These are phyloP conservation scores for Apamea epomidion DNA, from an alignment of 2,888 invertebrate genomes.

Conservation along the genomic window DNA sequence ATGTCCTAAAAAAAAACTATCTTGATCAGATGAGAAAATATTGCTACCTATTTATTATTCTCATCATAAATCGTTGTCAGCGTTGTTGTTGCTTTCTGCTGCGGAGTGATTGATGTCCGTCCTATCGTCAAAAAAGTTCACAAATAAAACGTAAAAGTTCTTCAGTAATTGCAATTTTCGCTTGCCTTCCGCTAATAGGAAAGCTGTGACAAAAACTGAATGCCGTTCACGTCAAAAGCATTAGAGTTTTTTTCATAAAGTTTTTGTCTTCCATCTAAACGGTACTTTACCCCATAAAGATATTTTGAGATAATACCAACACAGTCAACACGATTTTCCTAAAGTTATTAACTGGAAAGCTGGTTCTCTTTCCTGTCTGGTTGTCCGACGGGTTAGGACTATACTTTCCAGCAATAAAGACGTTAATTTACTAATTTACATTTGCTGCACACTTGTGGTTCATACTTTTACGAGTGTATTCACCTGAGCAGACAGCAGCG, in stretches of 20 bases:
- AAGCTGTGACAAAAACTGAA: slow-evolving; percentile 48
- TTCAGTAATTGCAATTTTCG: slow-evolving; percentile 8
- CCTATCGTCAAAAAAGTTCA: background rate
- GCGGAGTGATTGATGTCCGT: slow-evolving; percentile 11
- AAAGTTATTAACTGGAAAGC: slow-evolving; percentile 59
- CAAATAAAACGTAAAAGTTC: slow-evolving; percentile 33
- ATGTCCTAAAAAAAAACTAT: background rate
- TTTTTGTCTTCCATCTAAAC: slow-evolving; percentile 37
- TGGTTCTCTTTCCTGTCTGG: slow-evolving; percentile 56
- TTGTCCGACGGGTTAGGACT: slow-evolving; percentile 47
- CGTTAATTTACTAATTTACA: slow-evolving; percentile 50
- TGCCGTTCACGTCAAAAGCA: slow-evolving; percentile 33
- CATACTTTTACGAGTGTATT: slow-evolving; percentile 33
- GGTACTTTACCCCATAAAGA: slow-evolving; percentile 39
- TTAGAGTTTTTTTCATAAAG: slow-evolving; percentile 12
- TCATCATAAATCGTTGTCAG: background rate
- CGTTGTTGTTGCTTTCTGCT: slow-evolving; percentile 1
- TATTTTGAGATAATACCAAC: slow-evolving; percentile 45
- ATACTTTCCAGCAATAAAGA: slow-evolving; percentile 61
- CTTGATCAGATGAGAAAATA: slow-evolving; percentile 5
- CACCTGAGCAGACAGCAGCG: background rate
- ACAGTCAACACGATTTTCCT: slow-evolving; percentile 41
- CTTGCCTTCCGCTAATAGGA: slow-evolving; percentile 32
- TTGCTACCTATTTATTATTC: slow-evolving; percentile 13
- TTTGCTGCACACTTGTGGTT: slow-evolving; percentile 30